Base-by-base conservation (phyloP, 2,888 invertebrate species). In the Drosophila aldrichi region DNA sequence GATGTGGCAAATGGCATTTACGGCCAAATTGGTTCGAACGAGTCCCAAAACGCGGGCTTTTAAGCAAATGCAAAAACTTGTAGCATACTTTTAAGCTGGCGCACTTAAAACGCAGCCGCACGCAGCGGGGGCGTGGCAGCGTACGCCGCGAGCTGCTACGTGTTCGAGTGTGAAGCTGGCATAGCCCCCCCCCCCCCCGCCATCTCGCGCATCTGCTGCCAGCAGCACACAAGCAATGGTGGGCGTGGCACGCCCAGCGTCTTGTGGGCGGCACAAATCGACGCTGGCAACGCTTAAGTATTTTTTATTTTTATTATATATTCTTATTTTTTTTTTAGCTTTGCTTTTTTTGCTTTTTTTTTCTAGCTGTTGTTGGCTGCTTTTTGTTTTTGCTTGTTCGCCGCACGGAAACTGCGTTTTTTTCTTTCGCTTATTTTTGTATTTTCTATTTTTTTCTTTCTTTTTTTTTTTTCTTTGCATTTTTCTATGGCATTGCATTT, bases 81-180 rank as follows among this genome's bases (percentile, higher is more conserved):
- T 82, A 84, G 89, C 85, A 71, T 69, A 89, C 89, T 89, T 84
- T 84, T 84, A 87, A 89, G 89, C 84, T 67, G 54, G 46, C 60
- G 57, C 46, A 70, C 72, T 79, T 68, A 69, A 80, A 69, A 70
- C 58, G 65, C 65, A 69, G 51, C 59, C 40, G 29, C 41, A 38
- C 46, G 48, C 36, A 43, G 52, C 10, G 18, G 20, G 32, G 0
- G 48, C 25, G 34, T 1, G 34, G 54, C 14, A 16, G 29, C 14
- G 34, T 69, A 63, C 63, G 87, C 89, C 73, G 75, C 88, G 69
- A 72, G 83, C 88, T 70, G 67, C 77, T 86, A 86, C 90, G 86
- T 86, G 86, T 86, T 86, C 83, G 86, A 86, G 86, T 86, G 86
- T 90, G 79, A 88, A 86, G 84, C 87, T 88, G 77, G 64, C 88